Base-by-base conservation (phyloP, 2,113 vertebrate species). In the Spea bombifrons region DNA sequence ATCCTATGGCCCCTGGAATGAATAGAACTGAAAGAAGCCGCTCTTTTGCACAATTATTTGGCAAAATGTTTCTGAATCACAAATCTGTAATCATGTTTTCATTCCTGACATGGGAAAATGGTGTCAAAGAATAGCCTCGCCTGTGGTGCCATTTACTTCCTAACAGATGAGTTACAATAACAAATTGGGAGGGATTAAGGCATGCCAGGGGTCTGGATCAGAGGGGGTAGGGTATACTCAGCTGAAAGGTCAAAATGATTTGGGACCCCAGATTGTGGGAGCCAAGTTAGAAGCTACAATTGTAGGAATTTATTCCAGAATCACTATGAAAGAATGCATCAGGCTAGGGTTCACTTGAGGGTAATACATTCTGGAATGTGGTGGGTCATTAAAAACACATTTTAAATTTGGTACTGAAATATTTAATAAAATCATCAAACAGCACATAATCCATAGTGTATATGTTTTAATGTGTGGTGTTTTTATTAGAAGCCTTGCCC, bases 61-160 rank as follows among this genome's bases (percentile, higher is more conserved):
- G 71, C 76, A 80, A 80, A 80, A 80, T 43, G 82, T 74, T 65
- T 57, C 76, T 84, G 78, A 68, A 75, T 76, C 73, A 74, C 78
- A 80, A 80, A 80, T 80, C 71, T 74, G 64, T 80, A 73, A 83
- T 85, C 75, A 84, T 81, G 68, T 47, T 67, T 67, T 68, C 50
- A 49, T 82, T 48, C 15, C 45, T 81, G 71, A 72, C 52, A 76
- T 78, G 80, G 80, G 81, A 82, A 84, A 80, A 77, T 59, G 30
- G 65, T 49, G 73, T 53, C 59, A 63, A 67, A 84, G 78, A 85
- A 83, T 69, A 65, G 64, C 52, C 12, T 30, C 16, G 57, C 76
- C 72, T 82, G 76, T 82, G 57, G 65, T 66, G 55, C 50, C 59
- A 82, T 79, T 79, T 67, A 49, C 53, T 69, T 61, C 68, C 70